Evolutionary conservation across 1,140 invertebrate genomes (phyloP).

Genomic region (Drosophila subpulchrella): DNA sequence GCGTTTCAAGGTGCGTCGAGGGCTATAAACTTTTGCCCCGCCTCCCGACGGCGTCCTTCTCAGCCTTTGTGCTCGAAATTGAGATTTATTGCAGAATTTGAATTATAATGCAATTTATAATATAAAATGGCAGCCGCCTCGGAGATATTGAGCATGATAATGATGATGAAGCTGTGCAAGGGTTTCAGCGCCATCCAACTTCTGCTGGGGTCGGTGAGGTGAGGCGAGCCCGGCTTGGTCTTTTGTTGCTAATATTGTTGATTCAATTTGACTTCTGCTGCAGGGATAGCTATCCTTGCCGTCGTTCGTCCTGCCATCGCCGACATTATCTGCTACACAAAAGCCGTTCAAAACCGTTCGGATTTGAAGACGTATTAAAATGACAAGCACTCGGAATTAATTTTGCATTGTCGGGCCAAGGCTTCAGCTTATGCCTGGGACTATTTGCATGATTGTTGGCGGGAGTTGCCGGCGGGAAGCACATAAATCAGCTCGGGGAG

Average conservation of each 20-base stretch:
- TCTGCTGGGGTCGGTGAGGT: conserved; percentile 1
- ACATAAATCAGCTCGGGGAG: conserved; percentile 18
- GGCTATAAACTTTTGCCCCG: conserved; percentile 58
- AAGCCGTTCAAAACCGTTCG: conserved; percentile 63
- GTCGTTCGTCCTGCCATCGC: conserved; percentile 11
- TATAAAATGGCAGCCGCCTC: conserved; percentile 73
- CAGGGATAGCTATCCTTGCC: conserved; percentile 26
- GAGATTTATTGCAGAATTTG: conserved; percentile 84
- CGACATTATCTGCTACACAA: conserved; percentile 31
- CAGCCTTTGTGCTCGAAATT: conserved; percentile 79
- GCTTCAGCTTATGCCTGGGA: conserved; percentile 18
- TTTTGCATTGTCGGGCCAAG: conserved; percentile 58
- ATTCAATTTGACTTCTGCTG: conserved; percentile 78
- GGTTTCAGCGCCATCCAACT: conserved; percentile 46
- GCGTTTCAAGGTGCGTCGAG: conserved; percentile 70
- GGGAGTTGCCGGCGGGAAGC: conserved; percentile 1
- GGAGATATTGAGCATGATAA: conserved; percentile 78
- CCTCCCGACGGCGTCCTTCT: neutral
- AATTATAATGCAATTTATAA: conserved; percentile 84
- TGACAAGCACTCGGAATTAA: conserved; percentile 75
- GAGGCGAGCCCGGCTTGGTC: conserved; percentile 35
- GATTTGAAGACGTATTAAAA: conserved; percentile 63
- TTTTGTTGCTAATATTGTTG: conserved; percentile 77
- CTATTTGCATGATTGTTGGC: conserved; percentile 47
- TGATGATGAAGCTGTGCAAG: conserved; percentile 78